These are phyloP conservation scores for Drosophila sucinea DNA, from an alignment of 1,140 invertebrate species.

Conservation along the genomic window DNA sequence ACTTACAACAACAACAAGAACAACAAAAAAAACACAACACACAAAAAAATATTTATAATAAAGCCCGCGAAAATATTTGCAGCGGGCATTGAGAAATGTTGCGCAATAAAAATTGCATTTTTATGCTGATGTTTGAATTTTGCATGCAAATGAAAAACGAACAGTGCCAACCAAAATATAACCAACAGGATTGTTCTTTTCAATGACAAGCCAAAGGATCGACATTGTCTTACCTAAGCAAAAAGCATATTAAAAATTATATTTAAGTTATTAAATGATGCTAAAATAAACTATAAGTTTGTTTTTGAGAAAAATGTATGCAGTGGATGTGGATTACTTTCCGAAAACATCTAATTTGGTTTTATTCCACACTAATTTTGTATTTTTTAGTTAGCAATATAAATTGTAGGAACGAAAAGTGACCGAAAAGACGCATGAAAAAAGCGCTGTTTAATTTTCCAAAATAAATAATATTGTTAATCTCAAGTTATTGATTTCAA, in stretches of 20 bases:
- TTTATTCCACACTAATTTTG: too few species aligned
- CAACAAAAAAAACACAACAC: slow-evolving; percentile 27
- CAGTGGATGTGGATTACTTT: too few species aligned
- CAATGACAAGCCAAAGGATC: background rate
- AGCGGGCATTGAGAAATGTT: slow-evolving; percentile 80
- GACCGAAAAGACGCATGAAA: too few species aligned
- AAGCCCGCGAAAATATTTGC: slow-evolving; percentile 81
- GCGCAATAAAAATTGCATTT: slow-evolving; percentile 81
- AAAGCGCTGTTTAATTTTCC: too few species aligned
- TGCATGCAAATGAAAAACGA: slow-evolving; percentile 79
- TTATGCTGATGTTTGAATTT: slow-evolving; percentile 82
- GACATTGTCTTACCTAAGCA: slow-evolving; percentile 28
- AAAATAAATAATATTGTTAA: too few species aligned
- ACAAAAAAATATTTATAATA: slow-evolving; percentile 62
- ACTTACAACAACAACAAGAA: slow-evolving; percentile 4
- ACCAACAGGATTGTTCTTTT: slow-evolving; percentile 8
- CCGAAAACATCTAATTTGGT: too few species aligned
- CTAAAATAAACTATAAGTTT: background rate
- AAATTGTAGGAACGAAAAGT: too few species aligned
- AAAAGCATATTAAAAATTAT: background rate
- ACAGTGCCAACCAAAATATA: slow-evolving; percentile 47
- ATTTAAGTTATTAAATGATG: background rate
- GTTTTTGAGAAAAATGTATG: too few species aligned
- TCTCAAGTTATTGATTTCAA: too few species aligned
- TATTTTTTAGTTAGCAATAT: too few species aligned